These are phyloP conservation scores for Cephalopholis sonnerati DNA, from an alignment of 2,113 vertebrate genomes.

Conservation along the genomic window DNA sequence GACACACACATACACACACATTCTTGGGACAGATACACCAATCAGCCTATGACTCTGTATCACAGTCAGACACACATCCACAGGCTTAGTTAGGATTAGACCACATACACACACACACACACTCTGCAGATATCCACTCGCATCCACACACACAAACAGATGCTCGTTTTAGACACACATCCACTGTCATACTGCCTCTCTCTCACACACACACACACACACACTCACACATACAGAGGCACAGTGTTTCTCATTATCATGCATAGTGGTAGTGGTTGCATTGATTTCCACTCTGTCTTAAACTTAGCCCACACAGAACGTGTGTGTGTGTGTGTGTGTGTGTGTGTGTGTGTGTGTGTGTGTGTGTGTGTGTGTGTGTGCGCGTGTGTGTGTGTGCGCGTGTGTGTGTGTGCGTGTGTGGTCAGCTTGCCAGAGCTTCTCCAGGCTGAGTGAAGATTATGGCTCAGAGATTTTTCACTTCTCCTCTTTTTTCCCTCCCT, in stretches of 20 bases:
- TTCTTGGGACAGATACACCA: conserved; percentile 58
- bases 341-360: conserved; percentile 36
- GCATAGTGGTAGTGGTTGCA: conserved; percentile 77
- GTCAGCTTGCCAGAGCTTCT: conserved; percentile 79
- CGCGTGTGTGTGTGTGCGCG: conserved; percentile 43
- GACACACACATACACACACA: background rate
- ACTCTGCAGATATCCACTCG: conserved; percentile 55
- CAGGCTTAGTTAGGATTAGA: conserved; percentile 76
- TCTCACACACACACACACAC: conserved; percentile 33
- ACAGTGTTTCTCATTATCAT: conserved; percentile 74
- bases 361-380: conserved; percentile 24
- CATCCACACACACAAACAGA: conserved; percentile 53
- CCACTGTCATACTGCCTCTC: conserved; percentile 14
- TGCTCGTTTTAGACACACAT: conserved; percentile 49
- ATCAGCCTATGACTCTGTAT: conserved; percentile 73
- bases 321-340: conserved; percentile 34
- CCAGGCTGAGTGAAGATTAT: conserved; percentile 81
- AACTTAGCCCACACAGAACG: conserved; percentile 68
- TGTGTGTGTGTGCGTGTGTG: conserved; percentile 56
- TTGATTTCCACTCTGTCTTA: conserved; percentile 80
- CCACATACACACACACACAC: conserved; percentile 53
- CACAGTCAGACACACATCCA: conserved; percentile 72
- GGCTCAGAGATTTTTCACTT: conserved; percentile 79
- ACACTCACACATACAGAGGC: conserved; percentile 21
- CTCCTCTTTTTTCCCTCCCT: conserved; percentile 48